Percentiles rank a stretch among this genome's conserved stretches.
These are phyloP conservation scores for Salmo trutta DNA, from an alignment of 2,797 vertebrate genomes.

Conservation along the genomic window DNA sequence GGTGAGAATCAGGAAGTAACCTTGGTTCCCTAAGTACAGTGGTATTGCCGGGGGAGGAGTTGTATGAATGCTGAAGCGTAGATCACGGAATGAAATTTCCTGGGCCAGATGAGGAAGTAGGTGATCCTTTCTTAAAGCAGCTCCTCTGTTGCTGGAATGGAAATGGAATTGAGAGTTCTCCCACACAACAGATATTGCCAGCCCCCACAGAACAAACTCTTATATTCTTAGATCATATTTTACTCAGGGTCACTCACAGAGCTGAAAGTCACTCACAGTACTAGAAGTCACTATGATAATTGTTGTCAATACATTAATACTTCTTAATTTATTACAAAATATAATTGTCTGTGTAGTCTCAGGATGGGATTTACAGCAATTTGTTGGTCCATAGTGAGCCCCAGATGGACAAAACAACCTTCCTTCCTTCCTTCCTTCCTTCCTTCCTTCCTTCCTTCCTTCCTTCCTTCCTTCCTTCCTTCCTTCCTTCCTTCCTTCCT, in stretches of 20 bases:
- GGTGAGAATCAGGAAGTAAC: constrained; percentile 31
- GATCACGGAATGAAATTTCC: constrained; percentile 26
- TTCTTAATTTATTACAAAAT: constrained; percentile 59
- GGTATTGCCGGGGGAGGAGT: constrained; percentile 7
- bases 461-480: too few species aligned
- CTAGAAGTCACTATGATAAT: background rate
- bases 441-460: too few species aligned
- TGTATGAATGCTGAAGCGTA: constrained; percentile 7
- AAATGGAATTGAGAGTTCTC: constrained; percentile 3
- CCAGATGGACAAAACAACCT: background rate
- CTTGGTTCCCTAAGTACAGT: background rate
- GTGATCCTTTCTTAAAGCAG: constrained; percentile 13
- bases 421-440: accelerated
- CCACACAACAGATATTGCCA: background rate
- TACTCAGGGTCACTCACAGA: constrained; percentile 17
- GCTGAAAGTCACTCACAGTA: constrained; percentile 6
- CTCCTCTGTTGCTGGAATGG: background rate
- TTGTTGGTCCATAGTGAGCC: background rate
- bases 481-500: background rate
- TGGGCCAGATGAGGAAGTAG: constrained; percentile 2
- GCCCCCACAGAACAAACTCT: background rate
- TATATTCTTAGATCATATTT: constrained; percentile 8
- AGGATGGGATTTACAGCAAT: background rate
- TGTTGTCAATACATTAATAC: constrained; percentile 65
- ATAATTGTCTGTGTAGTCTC: background rate